These are phyloP conservation scores for Pitta sordida DNA, from an alignment of 2,113 vertebrate genomes.

Conservation along the genomic window DNA sequence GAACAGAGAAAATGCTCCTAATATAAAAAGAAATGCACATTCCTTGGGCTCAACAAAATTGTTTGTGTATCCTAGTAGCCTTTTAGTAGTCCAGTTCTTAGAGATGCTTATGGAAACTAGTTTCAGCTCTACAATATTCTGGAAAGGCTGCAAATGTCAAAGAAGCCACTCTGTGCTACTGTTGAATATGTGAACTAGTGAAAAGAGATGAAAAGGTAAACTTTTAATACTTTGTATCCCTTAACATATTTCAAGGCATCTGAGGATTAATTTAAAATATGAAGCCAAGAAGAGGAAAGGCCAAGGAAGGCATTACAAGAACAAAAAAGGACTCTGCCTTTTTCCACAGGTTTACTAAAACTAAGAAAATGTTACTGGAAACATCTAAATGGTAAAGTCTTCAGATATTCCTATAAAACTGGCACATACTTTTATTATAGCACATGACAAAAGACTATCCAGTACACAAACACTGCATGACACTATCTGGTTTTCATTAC, in stretches of 20 bases:
- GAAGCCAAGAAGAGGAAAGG: background rate
- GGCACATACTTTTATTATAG: background rate
- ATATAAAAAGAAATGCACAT: background rate
- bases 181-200: rapidly evolving
- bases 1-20: background rate
- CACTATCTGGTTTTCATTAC: background rate
- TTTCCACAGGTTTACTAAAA: background rate
- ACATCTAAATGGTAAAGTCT: background rate
- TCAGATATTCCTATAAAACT: background rate
- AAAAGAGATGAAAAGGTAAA: background rate
- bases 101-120: rapidly evolving
- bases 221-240: background rate
- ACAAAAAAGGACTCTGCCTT: background rate
- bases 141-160: background rate
- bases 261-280: background rate
- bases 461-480: background rate
- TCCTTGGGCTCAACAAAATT: background rate
- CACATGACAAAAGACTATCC: rapidly evolving
- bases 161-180: background rate
- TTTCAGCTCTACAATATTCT: background rate
- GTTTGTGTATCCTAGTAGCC: background rate
- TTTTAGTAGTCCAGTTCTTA: background rate
- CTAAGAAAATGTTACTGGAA: background rate
- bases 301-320: background rate
- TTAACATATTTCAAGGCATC: background rate